Evolutionary conservation across 1,140 invertebrate genomes (phyloP), one percentile per base, ranked within the genome.

Genomic region (Rhopalosiphum maidis): DNA sequence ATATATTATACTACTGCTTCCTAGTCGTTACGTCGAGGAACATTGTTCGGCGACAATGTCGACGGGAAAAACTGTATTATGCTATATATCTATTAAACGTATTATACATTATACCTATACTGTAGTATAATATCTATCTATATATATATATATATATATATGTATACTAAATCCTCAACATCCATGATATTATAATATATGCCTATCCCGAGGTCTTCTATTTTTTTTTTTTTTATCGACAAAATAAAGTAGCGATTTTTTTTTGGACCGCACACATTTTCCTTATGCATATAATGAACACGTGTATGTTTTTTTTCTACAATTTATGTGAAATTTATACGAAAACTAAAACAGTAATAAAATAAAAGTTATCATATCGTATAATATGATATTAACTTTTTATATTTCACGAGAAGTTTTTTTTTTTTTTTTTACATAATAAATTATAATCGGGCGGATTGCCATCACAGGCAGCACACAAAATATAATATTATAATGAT

Each of bases 241-340:
- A 77, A 37, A 82, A 83, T 83, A 83, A 83, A 41, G n/a, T 83
- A 35, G 82, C 82, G 37, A 37, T 83, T 83, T 83, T 83, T 41
- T 83, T 41, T 9, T 83, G 30, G 60, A 77, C 60, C 37, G 22
- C 37, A 83, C 22, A 37, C 82, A 83, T 83, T 37, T 83, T 83
- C 82, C 82, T 83, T 22, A 2, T 83, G 0, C 21, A 41, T n/a
- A n/a, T 77, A n/a, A 35, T n/a, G 22, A 41, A 83, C 37, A 83
- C n/a, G n/a, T 83, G 37, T 83, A 23, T 41, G 37, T 83, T 37
- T 83, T 83, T 83, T 37, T 82, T 21, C 48, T 1, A 41, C 35
- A 41, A 83, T 83, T 83, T 83, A 83, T 83, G 82, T 23, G 82
- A 83, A 83, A 83, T 83, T 41, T 77, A 77, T 77, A 18, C 60